Evolutionary conservation across 2,113 vertebrate species (phyloP).

Genomic region (Gallinago paraguaiae): DNA sequence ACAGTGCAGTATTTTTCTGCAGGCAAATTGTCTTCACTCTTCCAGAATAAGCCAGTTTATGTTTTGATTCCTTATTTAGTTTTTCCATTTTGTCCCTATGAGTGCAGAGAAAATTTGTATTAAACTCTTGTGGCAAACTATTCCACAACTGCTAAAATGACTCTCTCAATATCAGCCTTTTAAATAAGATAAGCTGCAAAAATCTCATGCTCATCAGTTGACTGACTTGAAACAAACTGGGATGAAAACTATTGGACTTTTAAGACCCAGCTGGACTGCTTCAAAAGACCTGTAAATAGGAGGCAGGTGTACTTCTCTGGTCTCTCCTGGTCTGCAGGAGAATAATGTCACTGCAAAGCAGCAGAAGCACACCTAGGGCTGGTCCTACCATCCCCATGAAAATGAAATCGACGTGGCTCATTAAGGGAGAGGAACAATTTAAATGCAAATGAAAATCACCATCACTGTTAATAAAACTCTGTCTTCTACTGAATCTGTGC

Average conservation of each 20-base stretch:
- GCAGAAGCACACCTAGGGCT: neutral
- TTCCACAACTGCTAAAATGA: neutral
- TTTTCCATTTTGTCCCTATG: slow-evolving; percentile 74
- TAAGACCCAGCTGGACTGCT: neutral
- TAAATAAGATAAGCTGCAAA: neutral
- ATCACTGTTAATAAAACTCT: neutral
- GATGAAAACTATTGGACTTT: neutral
- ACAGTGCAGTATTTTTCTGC: slow-evolving; percentile 85
- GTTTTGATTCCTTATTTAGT: slow-evolving; percentile 57
- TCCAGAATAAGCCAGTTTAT: slow-evolving; percentile 76
- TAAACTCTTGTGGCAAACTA: neutral
- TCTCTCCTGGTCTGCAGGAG: neutral
- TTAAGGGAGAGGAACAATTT: neutral
- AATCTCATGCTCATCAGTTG: neutral
- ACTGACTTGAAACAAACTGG: neutral
- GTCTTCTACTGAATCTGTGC: neutral
- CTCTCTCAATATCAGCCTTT: neutral
- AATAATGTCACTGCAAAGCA: neutral
- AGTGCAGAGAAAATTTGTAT: neutral
- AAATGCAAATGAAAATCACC: neutral
- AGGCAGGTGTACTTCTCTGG: neutral
- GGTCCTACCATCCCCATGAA: neutral
- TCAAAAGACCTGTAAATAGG: neutral
- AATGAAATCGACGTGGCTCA: neutral
- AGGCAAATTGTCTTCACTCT: slow-evolving; percentile 89